Evolutionary conservation across 2,113 vertebrate species (phyloP).

Genomic region (Caranx ignobilis): DNA sequence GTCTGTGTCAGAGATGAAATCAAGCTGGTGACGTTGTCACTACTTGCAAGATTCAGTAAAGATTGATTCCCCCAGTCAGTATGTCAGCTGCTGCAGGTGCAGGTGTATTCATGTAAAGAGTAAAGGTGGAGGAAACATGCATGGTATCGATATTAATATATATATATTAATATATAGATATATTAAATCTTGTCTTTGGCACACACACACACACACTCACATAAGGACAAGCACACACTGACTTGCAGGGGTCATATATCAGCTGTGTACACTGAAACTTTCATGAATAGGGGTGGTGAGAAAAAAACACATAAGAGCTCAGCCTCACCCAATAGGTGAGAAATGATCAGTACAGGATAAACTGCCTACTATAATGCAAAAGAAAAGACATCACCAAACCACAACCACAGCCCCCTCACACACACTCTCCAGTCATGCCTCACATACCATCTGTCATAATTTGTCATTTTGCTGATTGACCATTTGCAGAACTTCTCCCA

Average conservation of each 20-base stretch:
- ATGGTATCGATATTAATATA: neutral
- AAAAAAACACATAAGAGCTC: neutral
- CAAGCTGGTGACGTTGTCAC: neutral
- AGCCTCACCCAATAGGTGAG: neutral
- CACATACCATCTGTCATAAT: slow-evolving; percentile 62
- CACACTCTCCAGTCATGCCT: neutral
- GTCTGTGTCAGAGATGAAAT: neutral
- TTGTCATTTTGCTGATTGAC: slow-evolving; percentile 56
- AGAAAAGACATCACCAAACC: too few species aligned
- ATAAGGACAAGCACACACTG: neutral
- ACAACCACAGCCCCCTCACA: too few species aligned
- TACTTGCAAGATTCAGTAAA: neutral
- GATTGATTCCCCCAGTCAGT: neutral
- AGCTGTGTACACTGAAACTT: neutral
- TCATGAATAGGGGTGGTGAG: neutral
- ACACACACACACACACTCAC: neutral
- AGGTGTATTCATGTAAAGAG: neutral
- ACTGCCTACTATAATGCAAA: neutral
- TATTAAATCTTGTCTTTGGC: neutral
- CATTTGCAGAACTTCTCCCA: slow-evolving; percentile 42
- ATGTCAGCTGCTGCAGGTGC: neutral
- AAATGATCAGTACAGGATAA: neutral
- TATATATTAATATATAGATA: too few species aligned
- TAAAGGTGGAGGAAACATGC: neutral
- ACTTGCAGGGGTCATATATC: neutral